A percentile compares a stretch with the other conserved stretches of the same genome.
These are phyloP conservation scores for Drosophila novamexicana DNA, from an alignment of 1,140 invertebrate species.

Conservation along the genomic window DNA sequence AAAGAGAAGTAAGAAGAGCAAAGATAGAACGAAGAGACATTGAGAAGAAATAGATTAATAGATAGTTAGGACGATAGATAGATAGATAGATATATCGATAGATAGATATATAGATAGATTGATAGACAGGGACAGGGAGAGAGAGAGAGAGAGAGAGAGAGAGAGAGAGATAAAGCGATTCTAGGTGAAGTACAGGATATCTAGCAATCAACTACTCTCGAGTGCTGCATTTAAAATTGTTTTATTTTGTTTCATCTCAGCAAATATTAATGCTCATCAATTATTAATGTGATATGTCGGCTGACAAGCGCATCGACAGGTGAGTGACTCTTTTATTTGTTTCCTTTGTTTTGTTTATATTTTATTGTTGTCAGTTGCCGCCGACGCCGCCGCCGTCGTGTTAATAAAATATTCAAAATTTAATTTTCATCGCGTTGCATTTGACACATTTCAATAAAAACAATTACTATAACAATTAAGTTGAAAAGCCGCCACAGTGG, in stretches of 20 bases:
- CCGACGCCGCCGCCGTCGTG: slow-evolving; percentile 7
- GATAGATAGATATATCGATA: too few relatives aligned
- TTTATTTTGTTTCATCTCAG: slow-evolving; percentile 15
- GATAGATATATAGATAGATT: too few relatives aligned
- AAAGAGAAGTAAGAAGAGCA: neutral
- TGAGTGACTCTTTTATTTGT: slow-evolving; percentile 27
- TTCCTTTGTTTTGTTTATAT: slow-evolving; percentile 23
- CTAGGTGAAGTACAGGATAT: neutral
- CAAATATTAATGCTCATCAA: slow-evolving; percentile 58
- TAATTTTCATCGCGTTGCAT: slow-evolving; percentile 63
- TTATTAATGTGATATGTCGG: slow-evolving; percentile 56
- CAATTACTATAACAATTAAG: slow-evolving; percentile 56
- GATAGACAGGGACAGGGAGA: too few relatives aligned
- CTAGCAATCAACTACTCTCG: neutral
- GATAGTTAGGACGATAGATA: too few relatives aligned
- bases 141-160: neutral
- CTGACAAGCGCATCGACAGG: slow-evolving; percentile 46
- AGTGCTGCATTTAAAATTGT: neutral
- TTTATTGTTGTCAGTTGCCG: slow-evolving; percentile 10
- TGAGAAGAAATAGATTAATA: too few relatives aligned
- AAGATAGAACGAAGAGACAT: too few relatives aligned
- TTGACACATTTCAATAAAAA: slow-evolving; percentile 68
- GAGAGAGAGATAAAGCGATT: neutral
- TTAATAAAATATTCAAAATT: slow-evolving; percentile 58
- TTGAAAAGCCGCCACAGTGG: slow-evolving; percentile 42